These are phyloP conservation scores for Macropis europaea DNA, from an alignment of 2,888 invertebrate species.

Conservation along the genomic window DNA sequence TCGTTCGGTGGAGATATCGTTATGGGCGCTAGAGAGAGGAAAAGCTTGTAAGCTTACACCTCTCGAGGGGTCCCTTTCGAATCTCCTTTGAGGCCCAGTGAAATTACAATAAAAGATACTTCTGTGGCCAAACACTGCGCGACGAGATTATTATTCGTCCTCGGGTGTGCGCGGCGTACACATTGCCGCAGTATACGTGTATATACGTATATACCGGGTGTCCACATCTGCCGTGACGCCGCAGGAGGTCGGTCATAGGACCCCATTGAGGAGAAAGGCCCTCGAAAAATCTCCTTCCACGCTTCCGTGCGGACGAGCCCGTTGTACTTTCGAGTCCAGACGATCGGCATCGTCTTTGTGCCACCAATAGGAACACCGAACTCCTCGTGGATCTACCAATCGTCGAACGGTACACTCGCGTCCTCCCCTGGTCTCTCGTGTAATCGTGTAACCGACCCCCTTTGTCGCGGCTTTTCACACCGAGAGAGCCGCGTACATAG, in stretches of 20 bases:
- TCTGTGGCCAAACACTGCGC: conserved; percentile 77
- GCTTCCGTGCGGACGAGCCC: conserved; percentile 63
- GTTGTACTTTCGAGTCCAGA: conserved; percentile 48
- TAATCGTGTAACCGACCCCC: conserved; percentile 73
- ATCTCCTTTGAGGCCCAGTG: conserved; percentile 18
- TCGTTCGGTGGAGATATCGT: neutral
- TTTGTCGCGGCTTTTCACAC: conserved; percentile 67
- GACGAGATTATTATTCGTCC: conserved; percentile 64
- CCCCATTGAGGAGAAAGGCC: conserved; percentile 49
- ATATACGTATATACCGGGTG: conserved; percentile 65
- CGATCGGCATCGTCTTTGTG: conserved; percentile 35
- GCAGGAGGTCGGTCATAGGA: conserved; percentile 61
- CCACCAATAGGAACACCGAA: conserved; percentile 45
- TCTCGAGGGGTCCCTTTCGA: conserved; percentile 36
- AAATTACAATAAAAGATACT: conserved; percentile 75
- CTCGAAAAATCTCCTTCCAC: conserved; percentile 58
- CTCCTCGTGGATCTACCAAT: conserved; percentile 44
- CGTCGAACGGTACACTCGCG: conserved; percentile 25
- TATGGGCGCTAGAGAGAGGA: conserved; percentile 15
- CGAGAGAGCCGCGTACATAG: conserved; percentile 46
- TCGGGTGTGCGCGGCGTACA: conserved; percentile 1
- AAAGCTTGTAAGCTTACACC: conserved; percentile 64
- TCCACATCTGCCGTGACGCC: conserved; percentile 74
- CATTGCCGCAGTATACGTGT: conserved; percentile 17
- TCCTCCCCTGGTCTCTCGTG: conserved; percentile 42